Base-by-base conservation (phyloP, 1,140 invertebrate species). In the Trichonephila clavata region DNA sequence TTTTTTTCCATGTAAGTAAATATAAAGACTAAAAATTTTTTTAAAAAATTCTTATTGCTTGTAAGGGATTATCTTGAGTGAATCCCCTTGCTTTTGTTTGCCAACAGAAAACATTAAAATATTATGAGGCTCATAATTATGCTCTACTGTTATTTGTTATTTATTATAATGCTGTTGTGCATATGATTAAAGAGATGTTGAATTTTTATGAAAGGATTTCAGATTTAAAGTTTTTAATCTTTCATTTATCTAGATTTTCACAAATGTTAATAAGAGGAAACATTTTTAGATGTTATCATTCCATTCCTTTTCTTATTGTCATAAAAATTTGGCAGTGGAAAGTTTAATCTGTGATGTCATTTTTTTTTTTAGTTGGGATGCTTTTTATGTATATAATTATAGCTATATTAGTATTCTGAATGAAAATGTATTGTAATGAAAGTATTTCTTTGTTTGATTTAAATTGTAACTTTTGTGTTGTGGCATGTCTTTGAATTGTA, bases 311-410 rank as follows among this genome's bases (percentile, higher is more conserved):
- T 77, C 71, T 77, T 77, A 39, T 77, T 77, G 71, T 27, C 71
- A 77, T 39, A 18, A 77, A 16, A 32, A 13, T 32, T 39, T 14
- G 27, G 71, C 71, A 77, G 18, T 77, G 27, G 27, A 27, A 77
- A 39, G 16, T 77, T 77, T 77, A 18, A 77, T 77, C 71, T 77
- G 71, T 77, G 71, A 77, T 77, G 71, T 39, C 18, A 16, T 77
- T 32, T 39, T 39, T 39, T 77, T 32, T 27, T 77, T 32, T 77
- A 50, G 50, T 77, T 32, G 18, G 16, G 13, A 32, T 32, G 14
- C 14, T 77, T 18, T 77, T 77, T 77, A 39, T 32, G 27, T 32
- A 77, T 24, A 77, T 32, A 39, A 18, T 4, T 32, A 63, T 63
- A 18, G 14, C 5, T 18, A 16, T 77, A 16, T 13, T 14, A 18